phyloP scores from a whole-genome alignment of 2,888 invertebrate genomes.

The Hermodice carunculata region DNA sequence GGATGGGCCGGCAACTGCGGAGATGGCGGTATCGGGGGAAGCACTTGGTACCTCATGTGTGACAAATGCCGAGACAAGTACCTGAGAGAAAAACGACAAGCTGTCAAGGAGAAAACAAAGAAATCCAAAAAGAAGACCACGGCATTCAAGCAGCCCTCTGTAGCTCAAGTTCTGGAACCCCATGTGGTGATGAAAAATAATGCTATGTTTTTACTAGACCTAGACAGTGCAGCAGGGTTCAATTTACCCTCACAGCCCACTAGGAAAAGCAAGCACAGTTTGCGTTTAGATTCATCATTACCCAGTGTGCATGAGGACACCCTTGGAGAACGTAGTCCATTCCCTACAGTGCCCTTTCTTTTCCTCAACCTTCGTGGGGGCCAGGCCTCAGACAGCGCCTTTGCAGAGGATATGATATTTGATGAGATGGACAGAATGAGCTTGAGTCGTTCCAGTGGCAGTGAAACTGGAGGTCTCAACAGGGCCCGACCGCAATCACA shows the following conservation, averaged over 20 bases:
- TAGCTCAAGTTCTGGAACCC: conserved; percentile 73
- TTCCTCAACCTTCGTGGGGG: conserved; percentile 59
- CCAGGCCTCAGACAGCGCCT: conserved; percentile 63
- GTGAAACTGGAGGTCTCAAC: not conserved
- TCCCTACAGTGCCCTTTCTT: conserved; percentile 63
- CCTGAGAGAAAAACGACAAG: conserved; percentile 69
- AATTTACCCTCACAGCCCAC: conserved; percentile 52
- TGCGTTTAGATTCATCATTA: conserved; percentile 50
- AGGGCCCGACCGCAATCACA: not conserved
- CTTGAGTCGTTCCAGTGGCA: not conserved
- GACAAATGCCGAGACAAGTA: conserved; percentile 89
- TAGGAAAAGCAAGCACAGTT: conserved; percentile 1
- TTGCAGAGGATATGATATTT: conserved; percentile 65
- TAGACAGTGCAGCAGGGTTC: conserved; percentile 82
- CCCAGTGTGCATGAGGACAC: conserved; percentile 61
- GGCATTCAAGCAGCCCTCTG: conserved; percentile 16
- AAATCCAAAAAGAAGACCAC: conserved; percentile 30
- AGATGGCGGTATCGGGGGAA: conserved; percentile 82
- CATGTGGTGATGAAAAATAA: conserved; percentile 90
- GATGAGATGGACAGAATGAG: conserved; percentile 50
- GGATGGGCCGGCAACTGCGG: conserved; percentile 93
- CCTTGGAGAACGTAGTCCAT: conserved; percentile 58
- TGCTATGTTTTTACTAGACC: conserved; percentile 91
- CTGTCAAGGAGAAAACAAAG: conserved; percentile 67
- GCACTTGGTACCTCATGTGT: conserved; percentile 93